Evolutionary conservation across 2,888 invertebrate genomes (phyloP).

Genomic region (Nephrotoma flavescens): DNA sequence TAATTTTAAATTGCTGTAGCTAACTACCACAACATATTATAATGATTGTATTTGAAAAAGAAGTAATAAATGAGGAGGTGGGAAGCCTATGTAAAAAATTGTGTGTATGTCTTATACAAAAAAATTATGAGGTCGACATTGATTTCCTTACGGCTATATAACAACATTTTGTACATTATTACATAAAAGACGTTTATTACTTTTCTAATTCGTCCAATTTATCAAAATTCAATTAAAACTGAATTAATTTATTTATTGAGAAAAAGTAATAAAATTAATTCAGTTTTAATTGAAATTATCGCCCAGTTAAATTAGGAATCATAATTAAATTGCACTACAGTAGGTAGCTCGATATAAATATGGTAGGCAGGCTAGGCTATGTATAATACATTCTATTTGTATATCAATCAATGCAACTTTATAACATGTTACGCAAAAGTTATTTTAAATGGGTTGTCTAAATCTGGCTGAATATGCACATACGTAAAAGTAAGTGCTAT

Average conservation of each 20-base stretch:
- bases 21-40: background rate
- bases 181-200: background rate
- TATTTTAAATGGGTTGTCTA: background rate
- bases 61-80: background rate
- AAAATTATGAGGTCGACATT: background rate
- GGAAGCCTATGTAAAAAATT: background rate
- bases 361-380: background rate
- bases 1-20: background rate
- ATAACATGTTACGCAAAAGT: background rate
- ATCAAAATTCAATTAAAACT: background rate
- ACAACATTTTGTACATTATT: background rate
- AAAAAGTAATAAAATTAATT: background rate
- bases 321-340: background rate
- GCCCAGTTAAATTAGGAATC: background rate
- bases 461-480: background rate
- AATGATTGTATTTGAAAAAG: background rate
- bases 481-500: background rate
- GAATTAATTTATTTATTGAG: background rate
- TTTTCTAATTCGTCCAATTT: background rate
- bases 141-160: background rate
- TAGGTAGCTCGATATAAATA: background rate
- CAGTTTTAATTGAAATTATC: background rate
- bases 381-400: background rate
- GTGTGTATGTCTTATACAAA: background rate
- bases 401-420: background rate